Evolutionary conservation across 1,140 invertebrate species (phyloP).

Genomic region (Solenopsis fugax): DNA sequence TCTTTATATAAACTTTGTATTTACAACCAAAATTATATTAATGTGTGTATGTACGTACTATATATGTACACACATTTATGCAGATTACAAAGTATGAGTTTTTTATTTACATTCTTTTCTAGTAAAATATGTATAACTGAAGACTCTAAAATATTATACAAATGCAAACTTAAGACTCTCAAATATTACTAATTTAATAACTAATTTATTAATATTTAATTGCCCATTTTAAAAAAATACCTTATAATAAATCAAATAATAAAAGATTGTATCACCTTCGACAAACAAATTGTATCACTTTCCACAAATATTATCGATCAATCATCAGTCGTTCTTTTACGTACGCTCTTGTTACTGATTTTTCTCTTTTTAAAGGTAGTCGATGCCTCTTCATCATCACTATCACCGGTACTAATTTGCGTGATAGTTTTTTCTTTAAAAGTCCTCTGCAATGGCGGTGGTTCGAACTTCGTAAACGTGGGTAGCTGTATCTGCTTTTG

Average conservation of each 20-base stretch:
- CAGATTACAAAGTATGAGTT: background rate
- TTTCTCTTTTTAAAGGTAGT: slow-evolving; percentile 90
- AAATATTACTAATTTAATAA: slow-evolving; percentile 7
- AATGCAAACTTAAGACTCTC: background rate
- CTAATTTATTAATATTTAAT: background rate
- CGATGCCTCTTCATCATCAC: slow-evolving; percentile 82
- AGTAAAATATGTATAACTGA: background rate
- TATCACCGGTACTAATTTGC: slow-evolving; percentile 85
- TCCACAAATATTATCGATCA: slow-evolving; percentile 68
- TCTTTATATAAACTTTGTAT: slow-evolving; percentile 31
- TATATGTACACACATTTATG: background rate
- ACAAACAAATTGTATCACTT: too few relatives aligned
- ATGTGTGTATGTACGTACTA: background rate
- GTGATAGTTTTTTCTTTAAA: slow-evolving; percentile 89
- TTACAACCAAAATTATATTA: background rate
- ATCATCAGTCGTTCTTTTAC: slow-evolving; percentile 88
- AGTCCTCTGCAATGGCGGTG: slow-evolving; percentile 85
- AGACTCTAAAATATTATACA: slow-evolving; percentile 2
- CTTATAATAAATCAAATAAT: background rate
- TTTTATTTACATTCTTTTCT: background rate
- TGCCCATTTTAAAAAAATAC: slow-evolving; percentile 21
- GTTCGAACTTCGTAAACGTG: slow-evolving; percentile 78
- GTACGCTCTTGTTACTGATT: slow-evolving; percentile 87
- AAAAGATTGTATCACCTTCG: background rate
- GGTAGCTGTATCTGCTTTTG: slow-evolving; percentile 77